Conservation (phyloP, 1,140 invertebrate species). For the Lerema accius region DNA sequence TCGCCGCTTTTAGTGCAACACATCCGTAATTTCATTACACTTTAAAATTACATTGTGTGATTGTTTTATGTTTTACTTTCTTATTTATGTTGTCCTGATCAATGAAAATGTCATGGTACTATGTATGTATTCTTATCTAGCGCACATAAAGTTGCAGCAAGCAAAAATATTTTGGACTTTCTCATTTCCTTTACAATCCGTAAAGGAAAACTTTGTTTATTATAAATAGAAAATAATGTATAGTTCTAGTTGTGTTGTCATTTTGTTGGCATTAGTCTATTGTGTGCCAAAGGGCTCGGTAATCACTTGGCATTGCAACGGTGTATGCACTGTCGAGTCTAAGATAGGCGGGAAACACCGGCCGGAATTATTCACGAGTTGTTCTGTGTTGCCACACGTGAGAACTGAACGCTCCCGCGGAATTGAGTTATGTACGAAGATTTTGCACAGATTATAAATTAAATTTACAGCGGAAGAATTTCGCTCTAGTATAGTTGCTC, state of each 20-base stretch:
- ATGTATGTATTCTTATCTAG: too few relatives aligned
- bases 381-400: slow-evolving; percentile 7
- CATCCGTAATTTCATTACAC: not conserved
- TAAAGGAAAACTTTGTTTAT: too few relatives aligned
- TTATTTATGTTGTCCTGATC: slow-evolving; percentile 11
- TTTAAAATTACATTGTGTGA: not conserved
- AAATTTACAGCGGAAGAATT: not conserved
- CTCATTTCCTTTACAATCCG: too few relatives aligned
- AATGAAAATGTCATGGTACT: slow-evolving; percentile 9
- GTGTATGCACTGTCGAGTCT: slow-evolving; percentile 11
- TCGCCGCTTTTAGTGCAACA: not conserved
- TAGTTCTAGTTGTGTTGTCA: too few relatives aligned
- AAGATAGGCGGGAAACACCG: slow-evolving; percentile 2
- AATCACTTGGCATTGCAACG: slow-evolving; percentile 15
- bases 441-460: too few relatives aligned
- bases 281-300: not conserved
- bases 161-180: too few relatives aligned
- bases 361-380: slow-evolving; percentile 23
- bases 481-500: too few relatives aligned
- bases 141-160: too few relatives aligned
- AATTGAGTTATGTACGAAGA: slow-evolving; percentile 2
- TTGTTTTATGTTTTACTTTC: slow-evolving; percentile 3
- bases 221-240: too few relatives aligned
- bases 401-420: too few relatives aligned
- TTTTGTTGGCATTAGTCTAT: too few relatives aligned